Base-by-base conservation (phyloP, 1,140 invertebrate genomes). In the Goniozus legneri region DNA sequence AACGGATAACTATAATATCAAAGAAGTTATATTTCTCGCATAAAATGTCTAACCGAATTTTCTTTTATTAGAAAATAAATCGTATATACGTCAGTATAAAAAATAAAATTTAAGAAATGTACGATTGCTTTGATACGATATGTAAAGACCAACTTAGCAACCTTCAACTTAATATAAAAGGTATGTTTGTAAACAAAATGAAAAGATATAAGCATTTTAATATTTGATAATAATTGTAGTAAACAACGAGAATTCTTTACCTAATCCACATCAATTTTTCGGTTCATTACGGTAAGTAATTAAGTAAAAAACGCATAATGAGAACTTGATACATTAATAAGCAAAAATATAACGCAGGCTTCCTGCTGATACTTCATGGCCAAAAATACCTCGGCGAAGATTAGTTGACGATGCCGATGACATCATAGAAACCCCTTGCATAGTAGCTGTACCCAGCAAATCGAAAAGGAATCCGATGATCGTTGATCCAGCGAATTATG, bases 291-390 rank as follows among this genome's bases (percentile, higher is more conserved):
- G 66, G 71, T 71, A 59, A 49, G 41, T 56, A 32, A 15, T 24
- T 16, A 36, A n/a, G 2, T 16, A 37, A 27, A 43, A 21, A 22
- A 31, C 27, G 39, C 14, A 15, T 38, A 6, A 15, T 13, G n/a
- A n/a, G n/a, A n/a, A n/a, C n/a, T 50, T 44, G 20, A 47, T 34
- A 13, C 27, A 34, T 52, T 18, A 16, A 37, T 46, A 21, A 27
- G 10, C 4, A 6, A 38, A 30, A 19, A 32, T 49, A 3, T 8
- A 30, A 42, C 42, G 52, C 52, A 74, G 71, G 42, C 44, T 71
- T 38, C 71, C 69, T n/a, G 53, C 54, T 8, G 71, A 75, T 54
- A 64, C 64, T 10, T 69, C 68, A 7, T 75, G 70, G 69, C 72
- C 69, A 13, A 73, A 73, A 65, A 66, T 75, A 52, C 71, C 71